Conservation (phyloP, 2,888 invertebrate species). For the Bimastos eiseni region DNA sequence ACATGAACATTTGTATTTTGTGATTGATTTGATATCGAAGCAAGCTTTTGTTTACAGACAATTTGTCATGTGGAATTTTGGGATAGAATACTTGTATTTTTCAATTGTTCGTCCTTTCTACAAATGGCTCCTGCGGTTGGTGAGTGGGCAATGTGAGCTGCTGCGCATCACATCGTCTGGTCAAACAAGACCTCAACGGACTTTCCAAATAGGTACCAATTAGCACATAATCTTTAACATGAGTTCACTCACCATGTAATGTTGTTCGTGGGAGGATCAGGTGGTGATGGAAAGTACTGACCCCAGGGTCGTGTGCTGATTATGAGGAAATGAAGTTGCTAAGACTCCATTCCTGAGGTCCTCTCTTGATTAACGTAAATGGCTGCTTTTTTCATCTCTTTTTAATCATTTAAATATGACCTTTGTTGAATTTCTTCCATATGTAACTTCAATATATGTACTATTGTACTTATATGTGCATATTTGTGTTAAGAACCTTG, state of each 20-base stretch:
- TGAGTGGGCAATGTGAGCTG: conserved; percentile 85
- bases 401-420: neutral
- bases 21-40: neutral
- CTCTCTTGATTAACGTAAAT: neutral
- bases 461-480: too few species aligned
- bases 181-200: conserved; percentile 7
- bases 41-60: neutral
- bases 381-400: neutral
- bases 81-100: conserved; percentile 26
- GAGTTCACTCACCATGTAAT: neutral
- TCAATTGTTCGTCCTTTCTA: conserved; percentile 72
- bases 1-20: neutral
- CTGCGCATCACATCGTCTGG: conserved; percentile 86
- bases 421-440: too few species aligned
- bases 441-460: too few species aligned
- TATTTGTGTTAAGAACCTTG: too few species aligned
- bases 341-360: neutral
- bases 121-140: conserved; percentile 85
- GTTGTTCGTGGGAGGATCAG: neutral
- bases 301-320: neutral
- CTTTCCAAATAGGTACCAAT: conserved; percentile 30
- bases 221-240: neutral
- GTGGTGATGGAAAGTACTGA: too few species aligned
- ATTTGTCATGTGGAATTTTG: conserved; percentile 3
- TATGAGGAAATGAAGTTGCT: neutral